Evolutionary conservation across 2,797 vertebrate genomes (phyloP).

Genomic region (Pseudochirops cupreus): DNA sequence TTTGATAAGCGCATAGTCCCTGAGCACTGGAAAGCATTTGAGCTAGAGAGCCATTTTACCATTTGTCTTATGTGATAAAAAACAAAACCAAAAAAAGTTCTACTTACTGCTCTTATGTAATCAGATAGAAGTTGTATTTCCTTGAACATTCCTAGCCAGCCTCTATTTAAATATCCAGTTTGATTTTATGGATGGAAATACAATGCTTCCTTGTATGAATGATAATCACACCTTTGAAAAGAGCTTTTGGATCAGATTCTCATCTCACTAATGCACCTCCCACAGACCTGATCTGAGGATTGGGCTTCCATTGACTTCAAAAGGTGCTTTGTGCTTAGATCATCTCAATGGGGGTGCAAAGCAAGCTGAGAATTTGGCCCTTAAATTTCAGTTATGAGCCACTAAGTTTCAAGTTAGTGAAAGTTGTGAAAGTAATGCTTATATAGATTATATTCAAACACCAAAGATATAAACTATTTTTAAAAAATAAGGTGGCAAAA

Average conservation of each 20-base stretch:
- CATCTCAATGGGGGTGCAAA: conserved; percentile 11
- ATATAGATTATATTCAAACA: conserved; percentile 25
- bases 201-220: conserved; percentile 1
- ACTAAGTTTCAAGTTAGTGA: conserved; percentile 14
- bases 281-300: conserved; percentile 19
- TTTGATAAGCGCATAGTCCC: background rate
- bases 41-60: conserved; percentile 48
- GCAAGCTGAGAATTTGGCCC: background rate
- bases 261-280: background rate
- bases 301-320: conserved; percentile 35
- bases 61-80: conserved; percentile 34
- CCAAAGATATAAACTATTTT: conserved; percentile 38
- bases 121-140: background rate
- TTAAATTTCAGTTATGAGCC: background rate
- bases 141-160: background rate
- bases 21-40: conserved; percentile 40
- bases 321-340: conserved; percentile 33
- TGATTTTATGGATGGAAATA: background rate
- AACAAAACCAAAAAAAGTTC: conserved; percentile 25
- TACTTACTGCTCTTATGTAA: conserved; percentile 18
- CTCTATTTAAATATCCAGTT: conserved; percentile 43
- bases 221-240: background rate
- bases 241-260: background rate
- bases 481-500: conserved; percentile 41
- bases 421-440: conserved; percentile 48